These are phyloP conservation scores for Megaceryle maxima DNA, from an alignment of 2,113 vertebrate species.

Conservation along the genomic window DNA sequence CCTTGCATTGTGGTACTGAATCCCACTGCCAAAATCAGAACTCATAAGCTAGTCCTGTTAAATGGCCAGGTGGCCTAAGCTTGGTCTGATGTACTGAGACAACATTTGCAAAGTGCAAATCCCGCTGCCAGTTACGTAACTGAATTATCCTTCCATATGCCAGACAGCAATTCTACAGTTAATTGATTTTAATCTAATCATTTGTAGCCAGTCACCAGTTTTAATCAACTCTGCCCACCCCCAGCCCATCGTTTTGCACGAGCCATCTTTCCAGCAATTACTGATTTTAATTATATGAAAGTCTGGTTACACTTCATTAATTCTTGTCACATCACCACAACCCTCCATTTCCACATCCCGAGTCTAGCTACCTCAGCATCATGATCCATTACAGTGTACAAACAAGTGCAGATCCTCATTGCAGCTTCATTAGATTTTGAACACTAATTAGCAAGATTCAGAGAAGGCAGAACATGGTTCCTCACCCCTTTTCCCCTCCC, in stretches of 20 bases:
- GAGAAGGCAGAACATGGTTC: neutral
- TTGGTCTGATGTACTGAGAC: neutral
- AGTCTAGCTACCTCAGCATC: neutral
- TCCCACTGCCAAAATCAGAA: neutral
- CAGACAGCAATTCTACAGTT: slow-evolving; percentile 51
- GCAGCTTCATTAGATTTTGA: neutral
- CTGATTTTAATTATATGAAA: slow-evolving; percentile 42
- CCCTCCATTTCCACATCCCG: neutral
- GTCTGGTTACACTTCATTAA: slow-evolving; percentile 39
- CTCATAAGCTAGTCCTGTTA: neutral
- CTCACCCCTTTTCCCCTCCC: neutral
- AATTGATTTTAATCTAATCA: slow-evolving; percentile 71
- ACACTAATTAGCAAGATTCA: neutral
- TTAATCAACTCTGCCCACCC: slow-evolving; percentile 45
- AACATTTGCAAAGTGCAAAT: slow-evolving; percentile 47
- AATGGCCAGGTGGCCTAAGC: neutral
- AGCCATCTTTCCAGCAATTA: slow-evolving; percentile 32
- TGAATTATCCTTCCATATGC: slow-evolving; percentile 59
- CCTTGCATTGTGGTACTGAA: rapidly evolving
- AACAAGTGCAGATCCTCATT: neutral
- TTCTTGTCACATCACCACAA: slow-evolving; percentile 40
- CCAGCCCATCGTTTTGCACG: neutral
- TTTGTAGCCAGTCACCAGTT: slow-evolving; percentile 48
- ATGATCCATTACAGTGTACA: neutral
- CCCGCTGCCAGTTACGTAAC: slow-evolving; percentile 39